Evolutionary conservation across 2,113 vertebrate genomes (phyloP), one percentile per base, ranked within the genome.

Genomic region (Sceloporus tristichus): DNA sequence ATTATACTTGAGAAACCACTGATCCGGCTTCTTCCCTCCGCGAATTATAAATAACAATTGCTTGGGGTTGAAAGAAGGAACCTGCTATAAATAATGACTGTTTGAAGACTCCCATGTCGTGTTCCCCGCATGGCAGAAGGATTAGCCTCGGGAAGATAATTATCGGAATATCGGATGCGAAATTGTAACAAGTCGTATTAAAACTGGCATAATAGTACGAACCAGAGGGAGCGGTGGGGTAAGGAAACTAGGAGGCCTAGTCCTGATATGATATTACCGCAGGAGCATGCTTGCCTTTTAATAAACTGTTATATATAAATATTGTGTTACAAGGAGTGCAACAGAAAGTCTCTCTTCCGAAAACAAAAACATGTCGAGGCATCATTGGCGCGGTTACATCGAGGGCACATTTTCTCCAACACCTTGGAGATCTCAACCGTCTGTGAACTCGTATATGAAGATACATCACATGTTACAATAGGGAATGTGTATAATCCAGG

Each of bases 141-240:
- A 93, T 95, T 96, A 95, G 89, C 78, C n/a, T 90, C 85, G 81
- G 89, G 94, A 94, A 95, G 95, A 94, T 90, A 95, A 94, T 92
- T 94, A 94, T 88, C 59, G n/a, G 86, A 89, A 14, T 88, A 91
- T 91, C 92, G 89, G 91, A 75, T 91, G 93, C 54, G 79, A 84
- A n/a, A 90, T 56, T 56, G 68, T n/a, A 93, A 95, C 82, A 90
- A 93, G 90, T 48, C 8, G 88, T 92, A 90, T 83, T 94, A 85
- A 92, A 91, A 88, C 16, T 59, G 73, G 91, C 91, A 79, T 0
- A 53, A 78, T 78, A 75, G 89, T 86, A 82, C 85, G n/a, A 91
- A 77, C 71, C 29, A 40, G 65, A 13, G 0, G 56, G 59, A 83
- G 66, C 89, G 74, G 29, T 13, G 11, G 81, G 74, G 85, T 0